These are phyloP conservation scores for Drosophila oshimai DNA, from an alignment of 1,140 invertebrate species.

Conservation along the genomic window DNA sequence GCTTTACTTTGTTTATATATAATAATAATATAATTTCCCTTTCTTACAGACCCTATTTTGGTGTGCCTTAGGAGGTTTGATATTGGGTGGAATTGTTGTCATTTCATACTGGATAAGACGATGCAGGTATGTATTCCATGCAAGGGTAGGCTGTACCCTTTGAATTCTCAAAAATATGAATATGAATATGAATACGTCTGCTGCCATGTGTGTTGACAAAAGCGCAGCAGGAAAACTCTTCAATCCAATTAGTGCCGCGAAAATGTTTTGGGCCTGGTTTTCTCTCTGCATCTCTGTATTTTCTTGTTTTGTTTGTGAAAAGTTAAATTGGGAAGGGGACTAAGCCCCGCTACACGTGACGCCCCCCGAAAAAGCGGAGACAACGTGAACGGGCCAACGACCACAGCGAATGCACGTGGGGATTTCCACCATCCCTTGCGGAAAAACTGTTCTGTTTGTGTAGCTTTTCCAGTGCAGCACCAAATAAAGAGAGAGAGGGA, in stretches of 20 bases:
- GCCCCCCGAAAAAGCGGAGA: conserved; percentile 15
- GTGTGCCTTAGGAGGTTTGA: conserved; percentile 82
- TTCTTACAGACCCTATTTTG: conserved; percentile 73
- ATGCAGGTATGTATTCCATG: conserved; percentile 77
- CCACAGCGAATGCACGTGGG: conserved; percentile 48
- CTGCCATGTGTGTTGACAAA: conserved; percentile 17
- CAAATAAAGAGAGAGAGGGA: conserved; percentile 7
- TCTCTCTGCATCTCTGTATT: background rate
- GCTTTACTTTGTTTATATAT: no score
- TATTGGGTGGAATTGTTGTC: conserved; percentile 80
- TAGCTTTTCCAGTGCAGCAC: conserved; percentile 23
- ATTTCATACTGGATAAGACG: conserved; percentile 82
- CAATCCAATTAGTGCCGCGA: conserved; percentile 47
- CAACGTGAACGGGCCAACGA: conserved; percentile 63
- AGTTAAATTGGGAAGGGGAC: conserved; percentile 31
- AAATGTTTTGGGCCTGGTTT: conserved; percentile 4
- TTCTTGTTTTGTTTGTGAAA: conserved; percentile 7
- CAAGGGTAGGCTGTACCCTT: background rate
- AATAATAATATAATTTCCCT: no score
- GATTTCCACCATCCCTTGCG: conserved; percentile 2
- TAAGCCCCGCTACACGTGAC: conserved; percentile 63
- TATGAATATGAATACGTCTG: background rate
- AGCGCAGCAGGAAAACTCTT: conserved; percentile 25
- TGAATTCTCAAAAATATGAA: conserved; percentile 5
- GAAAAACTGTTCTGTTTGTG: background rate